Percentiles rank a stretch among this genome's conserved stretches.
phyloP scores from a whole-genome alignment of 2,113 vertebrate genomes.

The Todiramphus chloris region DNA sequence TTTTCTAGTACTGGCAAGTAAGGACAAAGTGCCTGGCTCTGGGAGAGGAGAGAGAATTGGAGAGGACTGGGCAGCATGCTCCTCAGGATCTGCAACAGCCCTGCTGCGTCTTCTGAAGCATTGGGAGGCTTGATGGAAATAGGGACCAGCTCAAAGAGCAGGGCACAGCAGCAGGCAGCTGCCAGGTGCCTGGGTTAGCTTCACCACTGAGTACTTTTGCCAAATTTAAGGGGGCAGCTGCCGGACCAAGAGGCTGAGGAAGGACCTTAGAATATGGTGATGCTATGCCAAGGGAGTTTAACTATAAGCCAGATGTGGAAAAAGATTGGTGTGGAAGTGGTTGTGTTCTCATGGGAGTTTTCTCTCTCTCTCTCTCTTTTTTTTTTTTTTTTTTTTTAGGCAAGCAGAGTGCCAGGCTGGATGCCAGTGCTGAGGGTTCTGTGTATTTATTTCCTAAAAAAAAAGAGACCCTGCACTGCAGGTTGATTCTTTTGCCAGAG shows the following conservation, averaged over 20 bases:
- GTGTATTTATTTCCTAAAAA: background rate
- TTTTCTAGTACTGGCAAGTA: background rate
- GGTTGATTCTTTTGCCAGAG: background rate
- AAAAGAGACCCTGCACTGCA: background rate
- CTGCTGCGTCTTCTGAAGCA: background rate
- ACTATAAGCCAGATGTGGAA: background rate
- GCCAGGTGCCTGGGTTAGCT: background rate
- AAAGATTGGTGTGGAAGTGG: background rate
- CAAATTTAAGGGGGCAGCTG: background rate
- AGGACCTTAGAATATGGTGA: background rate
- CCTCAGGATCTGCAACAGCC: background rate
- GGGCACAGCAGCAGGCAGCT: background rate
- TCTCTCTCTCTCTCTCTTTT: too few relatives aligned
- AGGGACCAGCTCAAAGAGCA: background rate
- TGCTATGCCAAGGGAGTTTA: background rate
- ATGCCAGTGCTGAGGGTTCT: background rate
- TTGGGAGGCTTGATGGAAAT: background rate
- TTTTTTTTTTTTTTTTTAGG: background rate
- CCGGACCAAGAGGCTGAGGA: background rate
- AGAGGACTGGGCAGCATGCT: background rate
- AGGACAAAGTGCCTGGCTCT: background rate
- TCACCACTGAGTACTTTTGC: rapidly evolving
- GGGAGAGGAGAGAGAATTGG: rapidly evolving
- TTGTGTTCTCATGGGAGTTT: background rate
- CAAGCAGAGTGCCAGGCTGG: background rate